Conservation (phyloP, 2,888 invertebrate species). For the Apodemia mormo region DNA sequence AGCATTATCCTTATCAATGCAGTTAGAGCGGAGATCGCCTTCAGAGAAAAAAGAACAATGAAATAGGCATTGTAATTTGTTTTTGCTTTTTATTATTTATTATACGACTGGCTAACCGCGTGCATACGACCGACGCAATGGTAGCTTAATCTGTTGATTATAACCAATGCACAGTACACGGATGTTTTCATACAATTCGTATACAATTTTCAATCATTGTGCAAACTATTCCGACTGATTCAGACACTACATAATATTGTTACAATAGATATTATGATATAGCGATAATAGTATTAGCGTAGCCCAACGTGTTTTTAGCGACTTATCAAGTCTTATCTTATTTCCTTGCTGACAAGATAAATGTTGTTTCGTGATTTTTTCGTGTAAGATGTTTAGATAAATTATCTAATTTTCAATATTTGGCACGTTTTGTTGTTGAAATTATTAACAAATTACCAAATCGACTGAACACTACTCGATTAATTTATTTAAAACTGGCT, state of each 20-base stretch:
- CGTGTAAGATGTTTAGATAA: constrained; percentile 3
- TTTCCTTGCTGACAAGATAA: not conserved
- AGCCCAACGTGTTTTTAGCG: not conserved
- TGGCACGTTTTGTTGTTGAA: not conserved
- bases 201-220: constrained; percentile 23
- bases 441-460: not conserved
- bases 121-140: constrained; percentile 31
- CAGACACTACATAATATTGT: not conserved
- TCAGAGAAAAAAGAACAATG: constrained; percentile 65
- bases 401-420: not conserved
- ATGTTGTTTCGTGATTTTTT: constrained; percentile 14
- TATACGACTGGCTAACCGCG: constrained; percentile 37
- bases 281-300: constrained; percentile 5
- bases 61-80: constrained; percentile 72
- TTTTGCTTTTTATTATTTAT: constrained; percentile 66
- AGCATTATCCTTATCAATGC: constrained; percentile 60
- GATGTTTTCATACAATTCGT: constrained; percentile 37
- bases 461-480: not conserved
- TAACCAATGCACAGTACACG: constrained; percentile 31
- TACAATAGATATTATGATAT: not conserved
- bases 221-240: constrained; percentile 8
- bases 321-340: constrained; percentile 4
- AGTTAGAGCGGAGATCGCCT: constrained; percentile 51
- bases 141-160: constrained; percentile 24
- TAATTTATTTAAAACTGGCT: no score